Evolutionary conservation across 2,113 vertebrate species (phyloP).

Genomic region (Oncorhynchus keta): DNA sequence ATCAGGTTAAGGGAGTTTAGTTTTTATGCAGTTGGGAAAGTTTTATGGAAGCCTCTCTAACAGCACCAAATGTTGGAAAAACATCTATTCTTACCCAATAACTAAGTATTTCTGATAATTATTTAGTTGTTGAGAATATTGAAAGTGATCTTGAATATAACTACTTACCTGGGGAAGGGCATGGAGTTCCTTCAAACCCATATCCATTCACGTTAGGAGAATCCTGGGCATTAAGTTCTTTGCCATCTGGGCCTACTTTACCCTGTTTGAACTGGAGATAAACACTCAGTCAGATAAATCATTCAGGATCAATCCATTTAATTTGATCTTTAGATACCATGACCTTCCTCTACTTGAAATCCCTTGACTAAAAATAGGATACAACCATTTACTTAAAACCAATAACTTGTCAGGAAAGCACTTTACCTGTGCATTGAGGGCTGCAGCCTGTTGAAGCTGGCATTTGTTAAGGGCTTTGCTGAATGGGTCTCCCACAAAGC

Average conservation of each 20-base stretch:
- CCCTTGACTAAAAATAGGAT: not conserved
- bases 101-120: not conserved
- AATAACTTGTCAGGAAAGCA: not conserved
- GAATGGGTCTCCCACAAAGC: conserved; percentile 89
- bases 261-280: conserved; percentile 89
- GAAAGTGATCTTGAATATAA: not conserved
- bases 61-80: not conserved
- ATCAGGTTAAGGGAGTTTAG: not conserved
- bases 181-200: conserved; percentile 86
- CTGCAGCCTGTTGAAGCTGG: conserved; percentile 95
- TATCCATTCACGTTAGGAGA: conserved; percentile 93
- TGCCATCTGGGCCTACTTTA: conserved; percentile 96
- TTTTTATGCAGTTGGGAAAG: not conserved
- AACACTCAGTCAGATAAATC: not conserved
- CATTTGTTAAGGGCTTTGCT: conserved; percentile 95
- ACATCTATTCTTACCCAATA: not conserved
- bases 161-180: conserved; percentile 87
- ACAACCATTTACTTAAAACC: not conserved
- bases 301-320: not conserved
- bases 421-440: conserved; percentile 92
- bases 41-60: not conserved
- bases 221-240: conserved; percentile 94
- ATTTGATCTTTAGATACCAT: not conserved
- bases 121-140: not conserved
- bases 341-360: not conserved